Evolutionary conservation across 2,888 invertebrate genomes (phyloP), one percentile per base, ranked within the genome.

Genomic region (Caenorhabditis sp.): DNA sequence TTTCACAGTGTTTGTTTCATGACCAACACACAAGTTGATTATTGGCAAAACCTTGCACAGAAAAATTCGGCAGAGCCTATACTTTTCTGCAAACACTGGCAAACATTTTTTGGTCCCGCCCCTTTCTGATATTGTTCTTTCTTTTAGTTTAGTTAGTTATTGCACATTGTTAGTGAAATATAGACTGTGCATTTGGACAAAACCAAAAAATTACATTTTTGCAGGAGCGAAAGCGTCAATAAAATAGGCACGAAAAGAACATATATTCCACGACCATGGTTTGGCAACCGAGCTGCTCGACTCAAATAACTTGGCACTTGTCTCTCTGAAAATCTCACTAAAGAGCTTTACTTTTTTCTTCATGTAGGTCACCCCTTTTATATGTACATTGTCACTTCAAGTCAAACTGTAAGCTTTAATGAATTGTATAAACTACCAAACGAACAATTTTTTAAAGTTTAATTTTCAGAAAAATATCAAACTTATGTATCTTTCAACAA

Each of bases 261-360:
- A 19, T 78, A 70, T 65, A 54, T 43, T 5, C 78, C 78, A 12
- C 57, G 78, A 24, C 78, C 78, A 6, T 78, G 78, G 78, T 78
- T 78, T 62, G 62, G 53, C 23, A 58, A 36, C 23, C 55, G 55
- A 55, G 55, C 26, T 23, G 55, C 55, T 26, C 21, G 55, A 26
- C 55, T 24, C 5, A 55, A 55, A 26, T 55, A 24, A 55, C 17
- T 55, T 31, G 31, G 5, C 53, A 53, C 17, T 26, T n/a, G 12
- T 55, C 26, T 55, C 26, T 26, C 26, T 55, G 8, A 24, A 55
- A 55, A 55, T 55, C 24, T 55, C 55, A 26, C 10, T 26, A 19
- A 24, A 4, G 57, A 58, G 57, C 57, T 58, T 58, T 58, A 58
- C n/a, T 36, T 58, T 17, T 58, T 31, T 36, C 36, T 55, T 23